These are phyloP conservation scores for Leptothorax acervorum DNA, from an alignment of 2,888 invertebrate species.

Conservation along the genomic window DNA sequence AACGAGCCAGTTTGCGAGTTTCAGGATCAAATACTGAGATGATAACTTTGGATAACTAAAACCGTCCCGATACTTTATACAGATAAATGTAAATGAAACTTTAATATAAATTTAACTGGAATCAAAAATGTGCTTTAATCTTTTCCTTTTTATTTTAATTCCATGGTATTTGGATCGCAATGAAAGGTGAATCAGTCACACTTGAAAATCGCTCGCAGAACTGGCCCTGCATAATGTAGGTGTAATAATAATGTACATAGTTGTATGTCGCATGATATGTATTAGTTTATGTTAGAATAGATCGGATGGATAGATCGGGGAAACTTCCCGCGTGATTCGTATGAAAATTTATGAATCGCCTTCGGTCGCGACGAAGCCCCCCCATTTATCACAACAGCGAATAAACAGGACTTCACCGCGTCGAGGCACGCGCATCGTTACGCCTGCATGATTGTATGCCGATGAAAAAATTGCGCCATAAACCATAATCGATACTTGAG, in stretches of 20 bases:
- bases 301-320: slow-evolving; percentile 37
- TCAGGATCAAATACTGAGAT: neutral
- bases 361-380: neutral
- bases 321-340: slow-evolving; percentile 17
- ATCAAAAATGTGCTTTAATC: neutral
- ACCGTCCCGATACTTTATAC: neutral
- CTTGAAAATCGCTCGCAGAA: slow-evolving; percentile 14
- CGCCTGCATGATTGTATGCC: slow-evolving; percentile 2
- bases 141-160: neutral
- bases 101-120: neutral
- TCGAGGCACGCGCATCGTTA: neutral
- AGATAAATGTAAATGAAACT: neutral
- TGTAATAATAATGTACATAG: slow-evolving; percentile 44
- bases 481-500: slow-evolving; percentile 43
- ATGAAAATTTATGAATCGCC: slow-evolving; percentile 31
- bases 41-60: neutral
- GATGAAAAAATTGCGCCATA: slow-evolving; percentile 29
- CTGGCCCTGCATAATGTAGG: slow-evolving; percentile 1
- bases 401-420: neutral
- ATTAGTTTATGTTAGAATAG: slow-evolving; percentile 53
- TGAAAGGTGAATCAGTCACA: neutral
- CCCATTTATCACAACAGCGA: neutral
- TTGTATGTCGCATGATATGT: slow-evolving; percentile 52
- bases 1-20: slow-evolving; percentile 29
- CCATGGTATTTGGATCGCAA: neutral